These are phyloP conservation scores for Linepithema humile DNA, from an alignment of 1,140 invertebrate species.

Conservation along the genomic window DNA sequence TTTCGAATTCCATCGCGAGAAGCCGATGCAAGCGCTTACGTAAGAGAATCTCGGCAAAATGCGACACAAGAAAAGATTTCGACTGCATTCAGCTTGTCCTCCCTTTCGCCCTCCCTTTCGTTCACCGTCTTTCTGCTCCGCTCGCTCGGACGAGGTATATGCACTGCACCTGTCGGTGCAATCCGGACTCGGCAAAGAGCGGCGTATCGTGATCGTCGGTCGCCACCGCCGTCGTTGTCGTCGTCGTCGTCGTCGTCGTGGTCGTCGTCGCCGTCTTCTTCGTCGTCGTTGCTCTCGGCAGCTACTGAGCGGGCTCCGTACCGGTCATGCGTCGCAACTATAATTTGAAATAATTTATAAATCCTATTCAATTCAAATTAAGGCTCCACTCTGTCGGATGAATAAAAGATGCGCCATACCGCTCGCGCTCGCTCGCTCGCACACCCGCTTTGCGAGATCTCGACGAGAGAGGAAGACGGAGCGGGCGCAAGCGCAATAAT, in stretches of 20 bases:
- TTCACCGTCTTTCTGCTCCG: not conserved
- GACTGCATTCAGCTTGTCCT: slow-evolving; percentile 17
- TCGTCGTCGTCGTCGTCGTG: slow-evolving; percentile 47
- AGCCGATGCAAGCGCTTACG: slow-evolving; percentile 65
- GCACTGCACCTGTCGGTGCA: slow-evolving; percentile 65
- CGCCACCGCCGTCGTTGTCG: slow-evolving; percentile 65
- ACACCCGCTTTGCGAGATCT: slow-evolving; percentile 15
- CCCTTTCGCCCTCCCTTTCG: not conserved
- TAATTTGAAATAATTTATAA: slow-evolving; percentile 85
- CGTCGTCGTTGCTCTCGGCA: slow-evolving; percentile 15
- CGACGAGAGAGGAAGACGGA: slow-evolving; percentile 17
- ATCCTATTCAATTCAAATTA: slow-evolving; percentile 84
- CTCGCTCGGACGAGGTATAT: slow-evolving; percentile 13
- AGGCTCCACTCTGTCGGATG: slow-evolving; percentile 84
- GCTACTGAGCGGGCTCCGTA: slow-evolving; percentile 59
- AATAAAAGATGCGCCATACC: slow-evolving; percentile 81
- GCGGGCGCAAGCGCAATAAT: slow-evolving; percentile 70
- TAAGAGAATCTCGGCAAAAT: slow-evolving; percentile 69
- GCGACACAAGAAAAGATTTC: slow-evolving; percentile 65
- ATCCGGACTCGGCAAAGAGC: slow-evolving; percentile 47
- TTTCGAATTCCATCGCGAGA: slow-evolving; percentile 66
- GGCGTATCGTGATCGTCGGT: slow-evolving; percentile 37
- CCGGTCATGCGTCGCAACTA: slow-evolving; percentile 81
- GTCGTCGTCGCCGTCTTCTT: not conserved
- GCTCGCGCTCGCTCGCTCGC: slow-evolving; percentile 38